A percentile compares a stretch with the other conserved stretches of the same genome.
These are phyloP conservation scores for Meloidogyne floridensis DNA, from an alignment of 1,140 invertebrate species.

Conservation along the genomic window DNA sequence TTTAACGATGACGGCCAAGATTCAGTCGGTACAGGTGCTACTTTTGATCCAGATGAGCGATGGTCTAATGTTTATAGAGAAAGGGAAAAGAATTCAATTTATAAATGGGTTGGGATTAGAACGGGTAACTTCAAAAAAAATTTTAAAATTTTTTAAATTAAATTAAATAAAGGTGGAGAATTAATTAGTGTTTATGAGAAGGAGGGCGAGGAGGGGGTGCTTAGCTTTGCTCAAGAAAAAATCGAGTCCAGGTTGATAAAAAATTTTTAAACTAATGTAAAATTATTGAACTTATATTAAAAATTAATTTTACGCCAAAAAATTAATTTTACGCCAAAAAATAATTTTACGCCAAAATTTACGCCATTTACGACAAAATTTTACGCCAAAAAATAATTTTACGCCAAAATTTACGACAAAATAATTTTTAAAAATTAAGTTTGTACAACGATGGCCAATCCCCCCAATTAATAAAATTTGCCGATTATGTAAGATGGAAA, in stretches of 20 bases:
- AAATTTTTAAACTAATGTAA: too few species aligned
- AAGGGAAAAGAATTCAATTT: constrained; percentile 68
- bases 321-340: constrained; percentile 54
- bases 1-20: neutral
- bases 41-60: constrained; percentile 66
- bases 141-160: neutral
- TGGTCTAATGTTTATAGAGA: constrained; percentile 70
- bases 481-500: constrained; percentile 84
- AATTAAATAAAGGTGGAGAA: constrained; percentile 68
- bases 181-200: constrained; percentile 76
- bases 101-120: constrained; percentile 68
- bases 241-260: constrained; percentile 74
- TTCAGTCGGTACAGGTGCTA: neutral
- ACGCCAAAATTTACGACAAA: too few species aligned
- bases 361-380: too few species aligned
- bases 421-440: neutral
- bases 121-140: constrained; percentile 54
- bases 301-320: too few species aligned
- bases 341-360: too few species aligned
- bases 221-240: constrained; percentile 82
- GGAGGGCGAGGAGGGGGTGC: constrained; percentile 73
- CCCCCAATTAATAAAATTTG: constrained; percentile 78
- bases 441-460: constrained; percentile 86
- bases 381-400: constrained; percentile 54
- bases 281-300: too few species aligned